These are phyloP conservation scores for Potamarius usumacintae DNA, from an alignment of 2,113 vertebrate genomes.

Conservation along the genomic window DNA sequence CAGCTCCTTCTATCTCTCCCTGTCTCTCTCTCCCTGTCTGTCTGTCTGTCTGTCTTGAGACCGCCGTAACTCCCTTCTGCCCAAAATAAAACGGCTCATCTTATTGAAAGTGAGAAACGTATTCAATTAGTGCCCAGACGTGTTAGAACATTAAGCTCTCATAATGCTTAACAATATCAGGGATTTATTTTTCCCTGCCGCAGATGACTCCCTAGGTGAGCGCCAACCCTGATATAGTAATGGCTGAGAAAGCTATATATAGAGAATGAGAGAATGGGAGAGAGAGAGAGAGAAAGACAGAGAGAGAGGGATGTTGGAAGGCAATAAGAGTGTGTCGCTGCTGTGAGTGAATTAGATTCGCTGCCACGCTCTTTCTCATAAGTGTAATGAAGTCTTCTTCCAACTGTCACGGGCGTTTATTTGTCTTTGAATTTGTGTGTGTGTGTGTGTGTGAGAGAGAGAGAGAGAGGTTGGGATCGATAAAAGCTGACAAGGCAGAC, in stretches of 20 bases:
- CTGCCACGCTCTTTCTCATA: slow-evolving; percentile 64
- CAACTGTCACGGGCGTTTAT: slow-evolving; percentile 39
- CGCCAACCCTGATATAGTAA: slow-evolving; percentile 58
- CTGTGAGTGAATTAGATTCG: slow-evolving; percentile 65
- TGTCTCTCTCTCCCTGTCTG: not conserved
- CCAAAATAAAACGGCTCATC: slow-evolving; percentile 53
- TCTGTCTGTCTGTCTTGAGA: not conserved
- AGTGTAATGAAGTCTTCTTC: slow-evolving; percentile 69
- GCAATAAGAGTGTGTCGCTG: slow-evolving; percentile 63
- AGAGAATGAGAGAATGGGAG: slow-evolving; percentile 33
- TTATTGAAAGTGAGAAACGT: slow-evolving; percentile 60
- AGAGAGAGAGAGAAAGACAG: slow-evolving; percentile 29
- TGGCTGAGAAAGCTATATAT: slow-evolving; percentile 25
- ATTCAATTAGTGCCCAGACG: slow-evolving; percentile 66
- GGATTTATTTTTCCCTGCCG: slow-evolving; percentile 64
- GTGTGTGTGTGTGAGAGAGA: not conserved
- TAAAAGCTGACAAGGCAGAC: slow-evolving; percentile 36
- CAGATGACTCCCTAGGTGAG: slow-evolving; percentile 65
- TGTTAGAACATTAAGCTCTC: slow-evolving; percentile 69
- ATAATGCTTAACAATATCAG: slow-evolving; percentile 65
- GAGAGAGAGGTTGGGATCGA: slow-evolving; percentile 31
- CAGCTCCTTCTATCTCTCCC: slow-evolving; percentile 1
- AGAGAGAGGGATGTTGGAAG: slow-evolving; percentile 61
- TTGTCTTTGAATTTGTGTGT: slow-evolving; percentile 1
- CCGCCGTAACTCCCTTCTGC: slow-evolving; percentile 27